Percentiles rank a stretch among this genome's conserved stretches.
phyloP scores from a whole-genome alignment of 2,113 vertebrate genomes.

The Nanger granti region DNA sequence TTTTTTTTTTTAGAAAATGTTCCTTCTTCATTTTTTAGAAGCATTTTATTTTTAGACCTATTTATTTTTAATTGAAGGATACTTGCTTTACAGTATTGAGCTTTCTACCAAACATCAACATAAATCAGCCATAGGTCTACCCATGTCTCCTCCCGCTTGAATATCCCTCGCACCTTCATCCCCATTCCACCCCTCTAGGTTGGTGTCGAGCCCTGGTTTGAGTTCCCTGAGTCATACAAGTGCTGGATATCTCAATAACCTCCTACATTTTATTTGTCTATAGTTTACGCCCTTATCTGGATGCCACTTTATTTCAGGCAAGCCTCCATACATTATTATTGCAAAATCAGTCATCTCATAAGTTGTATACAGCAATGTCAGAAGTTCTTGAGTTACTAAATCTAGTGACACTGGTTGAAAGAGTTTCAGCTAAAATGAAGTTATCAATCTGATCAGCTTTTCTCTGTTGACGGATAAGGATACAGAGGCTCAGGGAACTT shows the following conservation, averaged over 20 bases:
- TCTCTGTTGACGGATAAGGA: neutral
- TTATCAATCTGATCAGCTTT: neutral
- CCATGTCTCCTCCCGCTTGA: neutral
- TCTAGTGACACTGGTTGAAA: neutral
- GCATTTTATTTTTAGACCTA: neutral
- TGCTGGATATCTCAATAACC: neutral
- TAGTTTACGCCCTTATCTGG: neutral
- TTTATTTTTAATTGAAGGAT: neutral
- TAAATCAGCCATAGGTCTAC: neutral
- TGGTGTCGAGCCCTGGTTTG: fast-evolving
- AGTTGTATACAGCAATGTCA: neutral
- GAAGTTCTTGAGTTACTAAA: neutral
- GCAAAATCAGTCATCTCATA: neutral
- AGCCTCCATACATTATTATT: neutral
- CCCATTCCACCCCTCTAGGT: neutral
- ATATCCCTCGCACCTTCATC: neutral
- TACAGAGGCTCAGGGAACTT: neutral
- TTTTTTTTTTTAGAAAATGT: neutral
- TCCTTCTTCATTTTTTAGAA: neutral
- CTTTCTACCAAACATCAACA: neutral
- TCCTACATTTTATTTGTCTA: neutral
- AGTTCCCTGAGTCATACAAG: neutral
- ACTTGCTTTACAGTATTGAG: neutral
- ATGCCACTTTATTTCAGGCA: neutral
- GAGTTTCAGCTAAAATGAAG: neutral